phyloP scores from a whole-genome alignment of 2,888 invertebrate genomes.

The Dioctria linearis region DNA sequence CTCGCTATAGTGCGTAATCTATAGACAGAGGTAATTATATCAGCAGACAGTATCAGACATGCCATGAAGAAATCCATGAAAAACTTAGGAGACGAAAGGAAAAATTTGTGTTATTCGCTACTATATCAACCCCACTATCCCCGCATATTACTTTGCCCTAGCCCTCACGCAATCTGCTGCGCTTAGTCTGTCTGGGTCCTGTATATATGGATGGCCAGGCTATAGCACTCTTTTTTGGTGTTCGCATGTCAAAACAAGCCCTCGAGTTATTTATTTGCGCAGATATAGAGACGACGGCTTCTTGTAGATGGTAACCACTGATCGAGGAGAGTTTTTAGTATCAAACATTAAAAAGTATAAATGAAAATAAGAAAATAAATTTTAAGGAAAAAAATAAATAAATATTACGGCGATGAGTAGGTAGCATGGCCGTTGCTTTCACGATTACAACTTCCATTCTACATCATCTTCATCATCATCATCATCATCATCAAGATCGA shows the following conservation, averaged over 20 bases:
- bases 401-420: not conserved
- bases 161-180: not conserved
- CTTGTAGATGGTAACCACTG: conserved; percentile 49
- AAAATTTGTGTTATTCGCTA: conserved; percentile 17
- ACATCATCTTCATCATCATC: conserved; percentile 4
- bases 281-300: conserved; percentile 29
- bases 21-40: conserved; percentile 52
- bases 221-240: conserved; percentile 33
- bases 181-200: not conserved
- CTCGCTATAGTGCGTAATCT: conserved; percentile 42
- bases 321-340: conserved; percentile 39
- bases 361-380: not conserved
- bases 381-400: not conserved
- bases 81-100: conserved; percentile 44
- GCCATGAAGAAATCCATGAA: conserved; percentile 41
- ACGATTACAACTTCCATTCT: not conserved
- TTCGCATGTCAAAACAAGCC: conserved; percentile 52
- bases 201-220: not conserved
- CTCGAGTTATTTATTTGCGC: conserved; percentile 48
- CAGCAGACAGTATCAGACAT: conserved; percentile 38
- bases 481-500: conserved; percentile 40
- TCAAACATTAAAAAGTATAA: conserved; percentile 16
- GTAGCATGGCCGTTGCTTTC: conserved; percentile 23
- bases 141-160: not conserved
- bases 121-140: too few relatives aligned